These are phyloP conservation scores for Crotalus adamanteus DNA, from an alignment of 2,797 vertebrate species.

Conservation along the genomic window DNA sequence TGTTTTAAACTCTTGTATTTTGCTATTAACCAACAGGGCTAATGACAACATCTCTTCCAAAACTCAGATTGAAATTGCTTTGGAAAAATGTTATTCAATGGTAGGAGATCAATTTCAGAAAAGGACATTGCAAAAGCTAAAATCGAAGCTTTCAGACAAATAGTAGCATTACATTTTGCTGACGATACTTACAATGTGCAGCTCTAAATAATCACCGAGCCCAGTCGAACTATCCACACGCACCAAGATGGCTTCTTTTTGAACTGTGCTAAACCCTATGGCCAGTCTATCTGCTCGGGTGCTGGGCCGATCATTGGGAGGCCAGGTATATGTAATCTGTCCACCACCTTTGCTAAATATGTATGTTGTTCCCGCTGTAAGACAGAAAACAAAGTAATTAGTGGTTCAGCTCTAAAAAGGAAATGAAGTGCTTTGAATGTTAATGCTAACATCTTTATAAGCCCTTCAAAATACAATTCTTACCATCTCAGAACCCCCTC, in stretches of 20 bases:
- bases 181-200: slow-evolving; percentile 91
- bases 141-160: not conserved
- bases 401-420: not conserved
- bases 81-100: not conserved
- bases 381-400: slow-evolving; percentile 57
- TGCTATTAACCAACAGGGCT: not conserved
- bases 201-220: slow-evolving; percentile 96
- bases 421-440: not conserved
- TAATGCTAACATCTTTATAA: not conserved
- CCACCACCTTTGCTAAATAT: slow-evolving; percentile 98
- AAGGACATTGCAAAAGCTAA: slow-evolving; percentile 6
- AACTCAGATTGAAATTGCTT: slow-evolving; percentile 18
- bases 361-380: slow-evolving; percentile 93
- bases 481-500: not conserved
- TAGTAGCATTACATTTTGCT: not conserved
- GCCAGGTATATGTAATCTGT: slow-evolving; percentile 97
- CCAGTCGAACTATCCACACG: slow-evolving; percentile 96
- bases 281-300: slow-evolving; percentile 95
- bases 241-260: slow-evolving; percentile 93
- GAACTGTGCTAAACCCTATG: slow-evolving; percentile 96
- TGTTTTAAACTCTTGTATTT: slow-evolving; percentile 4
- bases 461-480: not conserved
- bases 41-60: slow-evolving; percentile 1
- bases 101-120: slow-evolving; percentile 23
- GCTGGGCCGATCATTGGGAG: slow-evolving; percentile 95